Conservation (phyloP, 1,140 invertebrate species). For the Lordiphosa mommai region DNA sequence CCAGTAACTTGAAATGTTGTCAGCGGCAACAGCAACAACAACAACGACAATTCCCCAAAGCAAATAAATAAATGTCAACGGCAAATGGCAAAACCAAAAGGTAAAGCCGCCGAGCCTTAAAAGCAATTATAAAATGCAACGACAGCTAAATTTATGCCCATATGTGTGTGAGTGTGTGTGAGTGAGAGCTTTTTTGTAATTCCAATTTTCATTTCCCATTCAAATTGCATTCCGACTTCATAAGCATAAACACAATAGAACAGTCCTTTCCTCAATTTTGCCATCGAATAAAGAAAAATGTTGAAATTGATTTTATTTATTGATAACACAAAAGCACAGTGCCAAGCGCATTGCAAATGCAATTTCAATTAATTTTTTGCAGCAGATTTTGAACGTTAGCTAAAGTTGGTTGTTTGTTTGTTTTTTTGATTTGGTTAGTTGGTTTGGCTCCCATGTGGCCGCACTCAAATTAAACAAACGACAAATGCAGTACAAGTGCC, state of each 20-base stretch:
- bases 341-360: constrained; percentile 49
- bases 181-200: constrained; percentile 5
- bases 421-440: constrained; percentile 35
- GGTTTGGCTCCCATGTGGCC: constrained; percentile 6
- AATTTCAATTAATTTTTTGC: constrained; percentile 71
- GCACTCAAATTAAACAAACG: background rate
- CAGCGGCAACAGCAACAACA: constrained; percentile 33
- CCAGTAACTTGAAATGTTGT: constrained; percentile 61
- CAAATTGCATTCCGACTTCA: constrained; percentile 52
- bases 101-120: constrained; percentile 49
- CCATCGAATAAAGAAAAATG: constrained; percentile 6
- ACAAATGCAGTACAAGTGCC: background rate
- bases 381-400: constrained; percentile 20
- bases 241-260: constrained; percentile 62
- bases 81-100: constrained; percentile 42
- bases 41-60: constrained; percentile 63
- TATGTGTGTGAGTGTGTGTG: constrained; percentile 13
- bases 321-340: constrained; percentile 48
- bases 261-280: constrained; percentile 6
- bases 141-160: constrained; percentile 24
- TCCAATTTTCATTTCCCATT: constrained; percentile 25
- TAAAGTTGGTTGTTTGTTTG: constrained; percentile 45
- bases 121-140: constrained; percentile 74
- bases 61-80: constrained; percentile 74
- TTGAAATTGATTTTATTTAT: constrained; percentile 74